Conservation (phyloP, 1,140 invertebrate species). For the Microplitis demolitor region DNA sequence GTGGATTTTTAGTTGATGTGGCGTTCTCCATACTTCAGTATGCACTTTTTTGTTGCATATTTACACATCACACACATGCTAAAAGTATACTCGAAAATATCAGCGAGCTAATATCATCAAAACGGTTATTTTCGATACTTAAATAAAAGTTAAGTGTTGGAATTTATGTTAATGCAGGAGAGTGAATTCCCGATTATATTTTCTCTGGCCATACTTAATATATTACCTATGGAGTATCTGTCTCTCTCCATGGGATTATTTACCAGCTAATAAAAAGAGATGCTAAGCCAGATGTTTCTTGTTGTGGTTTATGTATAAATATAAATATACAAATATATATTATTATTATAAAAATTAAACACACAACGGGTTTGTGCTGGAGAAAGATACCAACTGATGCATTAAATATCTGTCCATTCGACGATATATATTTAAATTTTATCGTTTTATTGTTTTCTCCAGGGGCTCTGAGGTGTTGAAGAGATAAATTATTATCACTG, state of each 20-base stretch:
- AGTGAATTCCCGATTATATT: background rate
- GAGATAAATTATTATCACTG: too few species aligned
- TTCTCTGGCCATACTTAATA: background rate
- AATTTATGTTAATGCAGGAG: constrained; percentile 3
- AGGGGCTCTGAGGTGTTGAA: too few species aligned
- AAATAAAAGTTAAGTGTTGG: background rate
- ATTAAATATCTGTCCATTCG: too few species aligned
- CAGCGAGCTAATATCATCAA: background rate
- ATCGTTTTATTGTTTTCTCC: too few species aligned
- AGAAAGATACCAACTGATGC: too few species aligned
- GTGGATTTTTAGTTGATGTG: constrained; percentile 18
- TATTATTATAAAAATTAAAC: too few species aligned
- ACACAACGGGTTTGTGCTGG: too few species aligned
- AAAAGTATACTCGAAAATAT: background rate
- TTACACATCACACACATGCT: background rate
- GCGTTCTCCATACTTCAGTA: constrained; percentile 17
- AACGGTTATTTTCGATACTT: background rate
- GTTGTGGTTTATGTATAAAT: background rate
- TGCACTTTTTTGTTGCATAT: background rate
- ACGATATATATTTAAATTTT: too few species aligned
- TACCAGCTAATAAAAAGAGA: background rate
- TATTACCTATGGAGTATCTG: background rate
- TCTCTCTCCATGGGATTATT: too few species aligned
- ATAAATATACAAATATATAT: background rate
- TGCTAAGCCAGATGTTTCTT: constrained; percentile 4